These are phyloP conservation scores for Perithous albicinctus DNA, from an alignment of 2,888 invertebrate species.

Conservation along the genomic window DNA sequence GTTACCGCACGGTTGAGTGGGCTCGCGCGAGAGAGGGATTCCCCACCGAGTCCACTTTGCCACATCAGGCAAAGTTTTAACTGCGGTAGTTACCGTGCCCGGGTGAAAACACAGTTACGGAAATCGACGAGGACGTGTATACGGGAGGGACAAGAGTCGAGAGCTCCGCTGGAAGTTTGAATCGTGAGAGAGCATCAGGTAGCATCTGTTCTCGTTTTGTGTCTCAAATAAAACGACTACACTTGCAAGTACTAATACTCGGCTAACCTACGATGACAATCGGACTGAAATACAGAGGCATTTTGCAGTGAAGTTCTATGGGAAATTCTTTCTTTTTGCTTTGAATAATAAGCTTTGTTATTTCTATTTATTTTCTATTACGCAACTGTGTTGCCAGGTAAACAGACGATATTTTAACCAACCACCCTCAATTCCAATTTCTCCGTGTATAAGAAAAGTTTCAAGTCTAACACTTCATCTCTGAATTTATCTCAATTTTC, in stretches of 20 bases:
- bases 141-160: conserved; percentile 33
- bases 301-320: background rate
- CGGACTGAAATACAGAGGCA: background rate
- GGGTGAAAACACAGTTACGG: conserved; percentile 63
- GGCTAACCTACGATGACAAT: background rate
- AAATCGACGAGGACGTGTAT: conserved; percentile 58
- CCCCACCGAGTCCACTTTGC: conserved; percentile 59
- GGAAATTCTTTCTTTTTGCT: background rate
- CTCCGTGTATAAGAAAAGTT: no score
- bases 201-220: conserved; percentile 60
- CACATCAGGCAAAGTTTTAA: conserved; percentile 65
- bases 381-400: no score
- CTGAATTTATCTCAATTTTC: background rate
- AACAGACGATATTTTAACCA: no score
- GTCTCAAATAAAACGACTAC: conserved; percentile 5
- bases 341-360: no score
- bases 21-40: conserved; percentile 14
- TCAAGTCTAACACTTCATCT: background rate
- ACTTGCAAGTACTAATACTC: background rate
- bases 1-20: conserved; percentile 37
- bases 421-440: no score
- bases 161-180: conserved; percentile 54
- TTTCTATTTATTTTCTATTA: no score
- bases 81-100: conserved; percentile 65
- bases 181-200: conserved; percentile 58